phyloP scores from a whole-genome alignment of 2,888 invertebrate species.

The Dyspetes luteomarginatus region DNA sequence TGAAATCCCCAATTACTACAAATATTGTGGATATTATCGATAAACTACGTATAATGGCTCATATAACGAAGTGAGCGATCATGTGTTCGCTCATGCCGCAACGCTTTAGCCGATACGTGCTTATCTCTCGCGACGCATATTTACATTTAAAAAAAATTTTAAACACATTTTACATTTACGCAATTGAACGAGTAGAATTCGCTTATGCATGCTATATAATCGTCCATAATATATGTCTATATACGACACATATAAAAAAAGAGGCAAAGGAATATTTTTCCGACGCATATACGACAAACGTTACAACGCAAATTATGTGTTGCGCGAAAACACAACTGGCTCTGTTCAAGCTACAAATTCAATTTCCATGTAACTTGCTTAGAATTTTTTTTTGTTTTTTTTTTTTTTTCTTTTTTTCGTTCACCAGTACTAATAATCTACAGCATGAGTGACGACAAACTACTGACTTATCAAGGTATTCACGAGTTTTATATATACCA shows the following conservation, averaged over 20 bases:
- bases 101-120: not conserved
- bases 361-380: conserved; percentile 4
- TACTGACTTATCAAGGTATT: conserved; percentile 18
- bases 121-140: not conserved
- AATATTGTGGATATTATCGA: not conserved
- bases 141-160: conserved; percentile 2
- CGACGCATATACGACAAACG: conserved; percentile 18
- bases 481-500: not conserved
- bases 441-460: not conserved
- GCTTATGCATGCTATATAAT: conserved; percentile 20
- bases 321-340: not conserved
- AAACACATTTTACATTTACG: conserved; percentile 53
- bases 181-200: conserved; percentile 41
- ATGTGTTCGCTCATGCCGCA: not conserved
- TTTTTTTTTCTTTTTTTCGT: not conserved
- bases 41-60: not conserved
- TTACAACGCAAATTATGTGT: conserved; percentile 28
- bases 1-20: not conserved
- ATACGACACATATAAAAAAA: conserved; percentile 22
- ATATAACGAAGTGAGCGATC: too few species aligned
- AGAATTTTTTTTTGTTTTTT: not conserved
- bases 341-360: conserved; percentile 23
- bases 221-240: not conserved
- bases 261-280: conserved; percentile 38
- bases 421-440: not conserved